These are phyloP conservation scores for Parus major DNA, from an alignment of 2,113 vertebrate species.

Conservation along the genomic window DNA sequence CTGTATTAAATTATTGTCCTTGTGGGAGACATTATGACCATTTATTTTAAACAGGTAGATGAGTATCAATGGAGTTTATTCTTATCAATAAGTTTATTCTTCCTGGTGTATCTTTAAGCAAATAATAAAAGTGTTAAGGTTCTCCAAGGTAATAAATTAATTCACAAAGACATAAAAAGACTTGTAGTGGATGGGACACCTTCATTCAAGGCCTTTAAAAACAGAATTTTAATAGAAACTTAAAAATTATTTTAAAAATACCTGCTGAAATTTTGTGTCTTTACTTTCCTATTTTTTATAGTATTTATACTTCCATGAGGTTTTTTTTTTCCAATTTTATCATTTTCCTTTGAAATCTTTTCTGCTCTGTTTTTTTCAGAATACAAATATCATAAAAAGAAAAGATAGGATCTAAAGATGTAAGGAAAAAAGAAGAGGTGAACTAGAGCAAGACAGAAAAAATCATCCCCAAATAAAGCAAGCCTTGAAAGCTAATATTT, in stretches of 20 bases:
- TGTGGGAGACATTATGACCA: neutral
- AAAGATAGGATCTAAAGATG: neutral
- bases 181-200: neutral
- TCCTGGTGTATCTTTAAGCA: neutral
- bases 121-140: neutral
- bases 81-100: neutral
- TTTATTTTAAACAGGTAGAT: neutral
- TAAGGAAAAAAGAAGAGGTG: neutral
- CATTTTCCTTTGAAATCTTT: neutral
- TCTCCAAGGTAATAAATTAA: neutral
- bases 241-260: neutral
- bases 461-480: neutral
- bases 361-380: neutral
- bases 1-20: neutral
- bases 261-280: neutral
- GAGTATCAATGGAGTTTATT: neutral
- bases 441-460: neutral
- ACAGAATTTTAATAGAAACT: neutral
- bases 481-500: neutral
- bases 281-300: neutral
- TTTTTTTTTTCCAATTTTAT: neutral
- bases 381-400: neutral
- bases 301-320: neutral
- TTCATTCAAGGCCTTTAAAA: neutral
- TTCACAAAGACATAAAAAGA: neutral